Evolutionary conservation across 2,888 invertebrate genomes (phyloP).

Genomic region (Eristalinus sepulchralis): DNA sequence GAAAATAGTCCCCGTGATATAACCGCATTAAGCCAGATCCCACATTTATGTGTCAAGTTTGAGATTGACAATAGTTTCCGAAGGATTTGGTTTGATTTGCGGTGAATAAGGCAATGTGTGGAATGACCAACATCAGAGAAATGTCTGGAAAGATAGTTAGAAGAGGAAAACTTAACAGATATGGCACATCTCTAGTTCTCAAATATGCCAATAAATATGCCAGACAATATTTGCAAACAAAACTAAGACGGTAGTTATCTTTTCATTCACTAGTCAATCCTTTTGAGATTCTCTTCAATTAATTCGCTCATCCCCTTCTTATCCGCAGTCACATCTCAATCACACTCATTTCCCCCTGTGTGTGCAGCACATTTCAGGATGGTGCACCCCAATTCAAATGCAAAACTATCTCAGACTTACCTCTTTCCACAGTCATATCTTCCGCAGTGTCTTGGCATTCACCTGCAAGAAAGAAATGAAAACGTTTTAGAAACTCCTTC

Average conservation of each 20-base stretch:
- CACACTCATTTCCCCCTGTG: background rate
- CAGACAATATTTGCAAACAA: background rate
- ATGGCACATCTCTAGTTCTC: no score
- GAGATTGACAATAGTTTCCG: no score
- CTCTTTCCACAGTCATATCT: slow-evolving; percentile 81
- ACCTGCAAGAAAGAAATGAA: slow-evolving; percentile 75
- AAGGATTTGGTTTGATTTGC: no score
- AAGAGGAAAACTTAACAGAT: no score
- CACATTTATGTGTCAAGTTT: no score
- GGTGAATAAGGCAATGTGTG: no score
- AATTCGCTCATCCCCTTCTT: background rate
- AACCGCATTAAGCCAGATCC: no score
- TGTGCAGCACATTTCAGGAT: background rate
- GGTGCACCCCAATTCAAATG: background rate
- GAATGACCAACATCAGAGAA: no score
- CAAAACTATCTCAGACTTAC: slow-evolving; percentile 73
- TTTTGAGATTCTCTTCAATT: background rate
- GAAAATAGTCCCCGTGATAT: no score
- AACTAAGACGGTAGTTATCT: background rate
- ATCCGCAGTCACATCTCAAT: background rate
- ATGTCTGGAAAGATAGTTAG: no score
- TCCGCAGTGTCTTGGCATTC: slow-evolving; percentile 80
- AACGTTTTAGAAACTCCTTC: slow-evolving; percentile 41
- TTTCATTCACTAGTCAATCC: background rate
- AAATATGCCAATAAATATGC: no score